Evolutionary conservation across 2,113 vertebrate species (phyloP).

Genomic region (Camelus bactrianus): DNA sequence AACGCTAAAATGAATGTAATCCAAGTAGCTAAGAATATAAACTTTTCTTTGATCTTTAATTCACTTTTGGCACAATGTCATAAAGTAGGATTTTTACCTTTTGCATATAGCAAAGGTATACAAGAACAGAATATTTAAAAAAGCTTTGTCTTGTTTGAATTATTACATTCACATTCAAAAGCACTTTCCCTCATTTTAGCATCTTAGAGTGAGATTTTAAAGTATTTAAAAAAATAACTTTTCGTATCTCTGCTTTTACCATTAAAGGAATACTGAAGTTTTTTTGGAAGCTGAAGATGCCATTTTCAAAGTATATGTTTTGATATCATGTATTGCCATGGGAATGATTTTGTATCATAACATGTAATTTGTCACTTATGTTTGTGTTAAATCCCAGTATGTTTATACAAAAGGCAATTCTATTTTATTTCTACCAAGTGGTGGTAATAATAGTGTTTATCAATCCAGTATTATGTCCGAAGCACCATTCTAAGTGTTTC

Average conservation of each 20-base stretch:
- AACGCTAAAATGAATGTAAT: constrained; percentile 27
- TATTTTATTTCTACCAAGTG: constrained; percentile 20
- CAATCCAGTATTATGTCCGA: not conserved
- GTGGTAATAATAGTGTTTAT: constrained; percentile 36
- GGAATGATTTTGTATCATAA: constrained; percentile 32
- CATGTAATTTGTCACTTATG: not conserved
- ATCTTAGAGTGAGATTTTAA: constrained; percentile 25
- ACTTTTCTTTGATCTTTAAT: constrained; percentile 39
- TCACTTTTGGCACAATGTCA: not conserved
- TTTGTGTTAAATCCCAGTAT: not conserved
- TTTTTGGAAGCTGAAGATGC: not conserved
- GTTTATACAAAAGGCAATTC: constrained; percentile 25
- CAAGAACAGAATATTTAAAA: constrained; percentile 2
- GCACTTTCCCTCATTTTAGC: not conserved
- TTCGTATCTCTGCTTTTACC: not conserved
- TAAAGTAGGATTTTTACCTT: not conserved
- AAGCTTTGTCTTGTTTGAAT: constrained; percentile 16
- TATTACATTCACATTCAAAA: not conserved
- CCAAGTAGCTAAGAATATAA: not conserved
- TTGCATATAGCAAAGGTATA: not conserved
- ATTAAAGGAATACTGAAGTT: constrained; percentile 3
- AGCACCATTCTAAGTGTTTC: not conserved
- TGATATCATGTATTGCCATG: not conserved
- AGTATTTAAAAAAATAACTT: not conserved
- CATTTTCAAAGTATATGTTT: constrained; percentile 53